Conservation (phyloP, 2,797 vertebrate genomes). For the Anomalospiza imberbis region DNA sequence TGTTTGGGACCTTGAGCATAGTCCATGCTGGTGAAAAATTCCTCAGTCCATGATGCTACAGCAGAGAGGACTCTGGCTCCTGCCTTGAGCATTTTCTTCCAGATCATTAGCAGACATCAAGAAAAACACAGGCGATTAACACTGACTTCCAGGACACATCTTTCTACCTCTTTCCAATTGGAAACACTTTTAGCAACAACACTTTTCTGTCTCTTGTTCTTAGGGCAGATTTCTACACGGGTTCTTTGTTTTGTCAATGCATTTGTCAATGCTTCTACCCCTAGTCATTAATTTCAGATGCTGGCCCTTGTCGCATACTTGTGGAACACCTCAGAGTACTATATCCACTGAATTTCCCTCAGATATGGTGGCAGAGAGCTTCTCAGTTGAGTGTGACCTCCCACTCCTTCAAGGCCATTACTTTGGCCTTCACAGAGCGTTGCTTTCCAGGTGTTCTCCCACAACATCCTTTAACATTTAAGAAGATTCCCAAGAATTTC, state of each 20-base stretch:
- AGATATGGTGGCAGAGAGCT: constrained; percentile 5
- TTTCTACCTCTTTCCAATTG: constrained; percentile 1
- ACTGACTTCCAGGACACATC: not conserved
- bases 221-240: not conserved
- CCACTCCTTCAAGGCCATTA: not conserved
- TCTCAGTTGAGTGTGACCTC: constrained; percentile 5
- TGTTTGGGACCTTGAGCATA: not conserved
- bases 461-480: constrained; percentile 29
- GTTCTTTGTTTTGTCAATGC: not conserved
- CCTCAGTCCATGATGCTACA: not conserved
- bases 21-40: not conserved
- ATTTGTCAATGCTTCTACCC: not conserved
- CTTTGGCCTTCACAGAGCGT: not conserved
- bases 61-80: not conserved
- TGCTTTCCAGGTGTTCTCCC: constrained; percentile 56
- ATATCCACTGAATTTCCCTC: not conserved
- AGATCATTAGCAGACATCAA: not conserved
- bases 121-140: constrained; percentile 6
- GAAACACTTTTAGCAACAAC: not conserved
- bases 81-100: not conserved
- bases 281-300: not conserved
- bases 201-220: not conserved
- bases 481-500: constrained; percentile 40
- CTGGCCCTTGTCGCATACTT: not conserved
- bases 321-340: not conserved